Base-by-base conservation (phyloP, 2,888 invertebrate species). In the Ceraclea dissimilis region DNA sequence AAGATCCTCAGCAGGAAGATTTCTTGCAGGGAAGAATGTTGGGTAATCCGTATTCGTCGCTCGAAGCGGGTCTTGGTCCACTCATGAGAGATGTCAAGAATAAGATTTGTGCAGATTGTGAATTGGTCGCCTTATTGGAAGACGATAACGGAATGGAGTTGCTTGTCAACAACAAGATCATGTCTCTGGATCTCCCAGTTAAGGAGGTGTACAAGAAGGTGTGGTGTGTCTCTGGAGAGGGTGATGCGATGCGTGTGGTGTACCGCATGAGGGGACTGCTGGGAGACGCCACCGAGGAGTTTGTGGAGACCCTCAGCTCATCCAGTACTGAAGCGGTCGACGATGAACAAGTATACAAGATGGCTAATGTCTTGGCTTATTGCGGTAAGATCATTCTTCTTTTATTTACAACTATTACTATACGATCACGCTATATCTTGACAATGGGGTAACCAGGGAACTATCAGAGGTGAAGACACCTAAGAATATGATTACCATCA, bases 71-170 rank as follows among this genome's bases (percentile, higher is more conserved):
- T 6, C 81, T 99, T 65, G 98, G 98, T 0, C 98, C 98, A 0
- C 75, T 97, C 11, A 98, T 99, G 98, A 81, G 98, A 39, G 96
- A 99, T 70, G 93, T 99, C 10, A 99, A 99, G 75, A 98, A 99
- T 73, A 98, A 98, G 75, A 98, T 98, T 64, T 95, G 94, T 69
- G 91, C 90, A 49, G 98, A 99, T 74, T 98, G 98, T 72, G 98
- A 99, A 70, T 78, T 99, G 58, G 94, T 99, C n/a, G 97, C 98
- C 0, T 74, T 99, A 21, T 74, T 98, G 1, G 98, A 99, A 69
- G 98, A 99, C 71, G 99, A 98, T 72, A 97, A 94, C 67, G 97
- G 97, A 54, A 98, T 98, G 96, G 97, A 97, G 70, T 77, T 98
- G 63, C 80, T 99, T 26, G 97, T 99, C 6, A 93, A 93, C 71